These are phyloP conservation scores for Psittacula cyanocephala DNA, from an alignment of 2,113 vertebrate species.

Conservation along the genomic window DNA sequence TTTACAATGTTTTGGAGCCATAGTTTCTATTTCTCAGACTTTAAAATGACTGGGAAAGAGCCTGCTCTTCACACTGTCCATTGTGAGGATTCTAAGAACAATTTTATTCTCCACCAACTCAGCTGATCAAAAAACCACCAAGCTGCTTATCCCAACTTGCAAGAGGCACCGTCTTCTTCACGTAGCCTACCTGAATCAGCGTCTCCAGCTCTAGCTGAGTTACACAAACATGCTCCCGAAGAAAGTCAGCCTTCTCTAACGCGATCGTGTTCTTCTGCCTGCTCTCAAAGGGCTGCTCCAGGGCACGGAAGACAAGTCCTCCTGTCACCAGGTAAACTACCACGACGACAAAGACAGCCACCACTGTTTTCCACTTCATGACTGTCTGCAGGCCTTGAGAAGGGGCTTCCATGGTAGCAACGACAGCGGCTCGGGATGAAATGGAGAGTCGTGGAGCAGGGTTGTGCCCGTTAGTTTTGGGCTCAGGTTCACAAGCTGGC, in stretches of 20 bases:
- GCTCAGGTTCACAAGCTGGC: constrained; percentile 80
- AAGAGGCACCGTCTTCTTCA: not conserved
- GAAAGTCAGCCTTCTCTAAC: constrained; percentile 88
- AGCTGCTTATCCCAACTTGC: not conserved
- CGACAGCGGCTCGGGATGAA: constrained; percentile 84
- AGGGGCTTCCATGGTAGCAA: constrained; percentile 88
- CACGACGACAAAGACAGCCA: constrained; percentile 93
- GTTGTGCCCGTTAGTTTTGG: constrained; percentile 81
- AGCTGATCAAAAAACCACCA: not conserved
- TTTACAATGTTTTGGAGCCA: not conserved
- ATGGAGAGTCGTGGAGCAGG: constrained; percentile 83
- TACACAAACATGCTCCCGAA: constrained; percentile 87
- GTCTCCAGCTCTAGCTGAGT: constrained; percentile 86
- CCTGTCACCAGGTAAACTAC: constrained; percentile 90
- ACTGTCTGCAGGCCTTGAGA: constrained; percentile 85
- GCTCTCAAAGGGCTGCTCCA: constrained; percentile 94
- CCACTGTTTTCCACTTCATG: constrained; percentile 98
- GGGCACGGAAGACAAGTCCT: constrained; percentile 86
- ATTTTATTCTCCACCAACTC: not conserved
- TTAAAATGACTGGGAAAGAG: not conserved
- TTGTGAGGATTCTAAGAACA: not conserved
- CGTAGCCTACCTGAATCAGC: constrained; percentile 85
- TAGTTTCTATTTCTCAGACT: not conserved
- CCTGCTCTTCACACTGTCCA: not conserved
- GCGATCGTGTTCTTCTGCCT: constrained; percentile 89